Percentiles rank a stretch among this genome's conserved stretches.
Evolutionary conservation across 2,888 invertebrate species (phyloP).

Genomic region (Noctua pronuba): DNA sequence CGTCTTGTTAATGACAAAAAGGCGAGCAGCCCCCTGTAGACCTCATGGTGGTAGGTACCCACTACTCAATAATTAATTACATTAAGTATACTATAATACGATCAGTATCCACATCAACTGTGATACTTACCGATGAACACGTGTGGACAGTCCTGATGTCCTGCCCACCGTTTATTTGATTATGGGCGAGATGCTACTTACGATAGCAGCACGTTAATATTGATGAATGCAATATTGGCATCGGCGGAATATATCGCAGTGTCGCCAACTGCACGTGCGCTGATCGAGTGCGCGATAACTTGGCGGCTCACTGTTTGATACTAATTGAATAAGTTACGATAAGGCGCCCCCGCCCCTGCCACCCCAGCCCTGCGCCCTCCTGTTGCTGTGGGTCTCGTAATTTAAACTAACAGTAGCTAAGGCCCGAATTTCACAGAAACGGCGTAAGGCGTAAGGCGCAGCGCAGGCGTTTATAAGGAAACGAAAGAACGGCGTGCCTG

Average conservation of each 20-base stretch:
- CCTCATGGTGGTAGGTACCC: not conserved
- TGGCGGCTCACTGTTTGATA: conserved; percentile 46
- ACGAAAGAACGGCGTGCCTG: no score
- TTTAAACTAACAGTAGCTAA: conserved; percentile 10
- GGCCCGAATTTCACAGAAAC: no score
- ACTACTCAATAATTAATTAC: not conserved
- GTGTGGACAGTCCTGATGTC: conserved; percentile 8
- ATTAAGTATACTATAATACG: not conserved
- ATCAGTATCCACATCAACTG: not conserved
- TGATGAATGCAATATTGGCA: conserved; percentile 21
- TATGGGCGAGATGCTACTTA: conserved; percentile 36
- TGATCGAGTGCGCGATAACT: conserved; percentile 56
- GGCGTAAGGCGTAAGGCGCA: no score
- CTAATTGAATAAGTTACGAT: conserved; percentile 67
- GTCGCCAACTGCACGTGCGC: conserved; percentile 53
- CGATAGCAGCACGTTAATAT: conserved; percentile 48
- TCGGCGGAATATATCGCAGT: conserved; percentile 14
- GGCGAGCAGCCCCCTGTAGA: not conserved
- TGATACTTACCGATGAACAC: not conserved
- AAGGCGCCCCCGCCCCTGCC: conserved; percentile 16
- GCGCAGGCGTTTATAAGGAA: no score
- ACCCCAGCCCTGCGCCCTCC: not conserved
- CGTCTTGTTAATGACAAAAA: not conserved
- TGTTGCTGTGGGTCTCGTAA: no score
- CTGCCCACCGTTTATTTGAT: not conserved